phyloP scores from a whole-genome alignment of 2,888 invertebrate genomes.

The Synergus laeviventris region DNA sequence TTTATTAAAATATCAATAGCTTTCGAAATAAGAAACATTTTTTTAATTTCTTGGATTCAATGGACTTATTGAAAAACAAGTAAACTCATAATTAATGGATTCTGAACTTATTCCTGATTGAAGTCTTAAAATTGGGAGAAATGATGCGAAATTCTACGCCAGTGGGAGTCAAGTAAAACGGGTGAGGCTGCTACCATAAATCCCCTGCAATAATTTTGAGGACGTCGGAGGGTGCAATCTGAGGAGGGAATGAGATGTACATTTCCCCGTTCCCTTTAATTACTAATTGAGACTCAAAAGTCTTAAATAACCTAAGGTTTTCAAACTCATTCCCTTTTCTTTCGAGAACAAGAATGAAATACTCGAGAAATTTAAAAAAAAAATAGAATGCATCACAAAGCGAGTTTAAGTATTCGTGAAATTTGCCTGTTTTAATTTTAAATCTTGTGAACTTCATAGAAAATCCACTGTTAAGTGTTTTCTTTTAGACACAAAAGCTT shows the following conservation, averaged over 20 bases:
- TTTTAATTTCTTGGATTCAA: too few species aligned
- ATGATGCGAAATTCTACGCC: not conserved
- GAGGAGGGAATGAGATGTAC: conserved; percentile 12
- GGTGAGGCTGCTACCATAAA: not conserved
- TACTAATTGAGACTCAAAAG: conserved; percentile 28
- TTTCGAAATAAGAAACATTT: too few species aligned
- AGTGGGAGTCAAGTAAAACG: conserved; percentile 1
- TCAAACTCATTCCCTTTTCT: conserved; percentile 2
- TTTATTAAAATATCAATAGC: too few species aligned
- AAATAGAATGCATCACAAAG: not conserved
- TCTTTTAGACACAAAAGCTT: too few species aligned
- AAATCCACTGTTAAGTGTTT: not conserved
- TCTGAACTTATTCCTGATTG: not conserved
- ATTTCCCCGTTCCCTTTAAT: conserved; percentile 18
- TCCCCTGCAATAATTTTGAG: conserved; percentile 30
- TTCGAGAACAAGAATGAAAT: not conserved
- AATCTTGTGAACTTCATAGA: not conserved
- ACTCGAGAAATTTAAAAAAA: not conserved
- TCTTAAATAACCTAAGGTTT: conserved; percentile 15
- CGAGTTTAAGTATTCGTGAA: not conserved
- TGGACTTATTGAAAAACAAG: too few species aligned
- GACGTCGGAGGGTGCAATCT: conserved; percentile 30
- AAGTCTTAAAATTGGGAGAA: not conserved
- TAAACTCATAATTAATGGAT: too few species aligned
- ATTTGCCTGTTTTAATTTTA: not conserved